Evolutionary conservation across 2,888 invertebrate genomes (phyloP), one percentile per base, ranked within the genome.

Genomic region (Thyatira batis): DNA sequence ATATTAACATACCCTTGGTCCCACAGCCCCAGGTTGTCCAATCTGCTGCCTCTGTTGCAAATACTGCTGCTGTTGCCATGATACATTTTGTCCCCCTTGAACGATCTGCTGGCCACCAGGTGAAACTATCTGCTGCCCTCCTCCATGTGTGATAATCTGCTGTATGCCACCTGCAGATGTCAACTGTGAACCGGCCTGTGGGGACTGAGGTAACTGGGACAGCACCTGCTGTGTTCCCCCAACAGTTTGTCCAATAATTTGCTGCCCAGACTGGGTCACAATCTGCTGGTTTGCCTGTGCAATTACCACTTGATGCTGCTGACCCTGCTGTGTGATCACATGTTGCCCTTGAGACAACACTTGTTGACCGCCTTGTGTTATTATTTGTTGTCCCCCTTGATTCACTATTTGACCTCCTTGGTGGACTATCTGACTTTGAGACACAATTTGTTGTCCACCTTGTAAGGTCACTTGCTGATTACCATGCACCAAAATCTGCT

Each of bases 31-130:
- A 0, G 92, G 92, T 61, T 93, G 93, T 28, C 89, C 91, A 13
- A 91, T 89, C 61, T 92, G 93, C 63, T 93, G 93, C 43, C 92
- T 81, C 63, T 90, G 90, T 61, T 84, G 92, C 62, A 92, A 74
- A 55, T 92, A 92, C 62, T 92, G 92, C 61, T 92, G 92, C 56
- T 92, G 92, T 58, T 91, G 92, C 91, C 91, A 91, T 0, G 89
- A 82, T 9, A 92, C 89, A 71, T 86, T 89, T 69, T 89, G 92
- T 1, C 87, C 88, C 10, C 88, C 89, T 66, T 88, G 90, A 9
- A 91, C 87, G 20, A 90, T 84, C 57, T 89, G 89, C 55, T 89
- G 90, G 0, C 89, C 89, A 0, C 89, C 89, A 0, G 92, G 91
- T 0, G 91, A 87, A 6, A 92, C 87, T 25, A 92, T 88, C 67